Base-by-base conservation (phyloP, 2,113 vertebrate species). In the Aramus guarauna region DNA sequence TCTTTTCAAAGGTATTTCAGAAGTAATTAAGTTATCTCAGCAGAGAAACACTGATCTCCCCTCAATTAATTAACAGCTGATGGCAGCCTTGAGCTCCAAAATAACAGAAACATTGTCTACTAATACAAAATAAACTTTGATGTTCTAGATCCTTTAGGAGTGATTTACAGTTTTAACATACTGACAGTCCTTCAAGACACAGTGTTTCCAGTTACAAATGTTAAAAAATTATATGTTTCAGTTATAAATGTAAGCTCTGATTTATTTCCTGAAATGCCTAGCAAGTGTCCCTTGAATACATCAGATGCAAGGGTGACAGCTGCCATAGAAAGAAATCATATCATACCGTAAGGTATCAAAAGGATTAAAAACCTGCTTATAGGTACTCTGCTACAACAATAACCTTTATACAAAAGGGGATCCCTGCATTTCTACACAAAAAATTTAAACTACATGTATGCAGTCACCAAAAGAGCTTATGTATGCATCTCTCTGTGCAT, bases 21-120 rank as follows among this genome's bases (percentile, higher is more conserved):
- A 95, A 52, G n/a, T 3, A 66, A 67, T 39, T 5, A 53, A 41
- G 15, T 74, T 81, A 83, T 71, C 66, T 56, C 48, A 76, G 47
- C 53, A 80, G 41, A 85, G 41, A 92, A 87, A 80, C 55, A 89
- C 88, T 78, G 32, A 80, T 32, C 2, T 22, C 34, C 17, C 23
- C 62, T 52, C 64, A 50, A 84, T 97, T 83, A 64, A 82, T 85
- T 56, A 96, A 47, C 24, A 85, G 47, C 27, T 96, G 75, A 93
- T 75, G 93, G 78, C 68, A 92, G 58, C 96, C 94, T 95, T 97
- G 92, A 89, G 52, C 37, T 29, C 45, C 80, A 81, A 79, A 92
- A 34, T 21, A 91, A 72, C 43, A 90, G 80, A 94, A 91, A 43
- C 13, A 45, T n/a, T 3, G 12, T 39, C 58, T 50, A 20, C 27